phyloP scores from a whole-genome alignment of 2,113 vertebrate genomes.

The Ivindomyrus marchei region DNA sequence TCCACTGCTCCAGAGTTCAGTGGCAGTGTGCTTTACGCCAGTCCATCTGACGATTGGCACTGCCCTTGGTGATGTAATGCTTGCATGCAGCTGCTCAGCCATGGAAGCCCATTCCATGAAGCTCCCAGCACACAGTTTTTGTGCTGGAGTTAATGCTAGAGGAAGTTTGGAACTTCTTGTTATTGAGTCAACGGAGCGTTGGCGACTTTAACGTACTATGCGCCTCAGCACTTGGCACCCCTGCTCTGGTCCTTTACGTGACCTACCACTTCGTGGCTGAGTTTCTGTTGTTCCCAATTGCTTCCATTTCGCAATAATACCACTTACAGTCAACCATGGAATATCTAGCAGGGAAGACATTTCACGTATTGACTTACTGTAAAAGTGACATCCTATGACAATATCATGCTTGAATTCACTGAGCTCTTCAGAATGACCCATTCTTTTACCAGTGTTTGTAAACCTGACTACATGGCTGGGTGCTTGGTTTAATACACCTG shows the following conservation, averaged over 20 bases:
- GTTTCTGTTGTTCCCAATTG: not conserved
- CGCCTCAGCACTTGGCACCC: not conserved
- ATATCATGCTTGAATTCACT: no score
- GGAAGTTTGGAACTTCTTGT: not conserved
- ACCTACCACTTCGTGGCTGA: not conserved
- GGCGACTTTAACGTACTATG: not conserved
- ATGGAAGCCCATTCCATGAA: not conserved
- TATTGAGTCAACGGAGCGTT: not conserved
- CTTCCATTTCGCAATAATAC: not conserved
- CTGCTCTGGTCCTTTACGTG: not conserved
- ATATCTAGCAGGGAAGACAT: not conserved
- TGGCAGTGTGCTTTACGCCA: not conserved
- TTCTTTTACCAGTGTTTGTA: no score
- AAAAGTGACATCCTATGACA: no score
- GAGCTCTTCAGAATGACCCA: no score
- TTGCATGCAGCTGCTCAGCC: not conserved
- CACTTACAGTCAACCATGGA: not conserved
- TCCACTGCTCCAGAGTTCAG: not conserved
- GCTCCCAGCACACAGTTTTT: not conserved
- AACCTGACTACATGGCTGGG: no score
- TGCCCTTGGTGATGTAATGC: not conserved
- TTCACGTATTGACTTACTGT: not conserved
- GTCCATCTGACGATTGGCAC: not conserved
- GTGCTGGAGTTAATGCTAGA: not conserved
- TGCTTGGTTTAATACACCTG: not conserved